phyloP scores from a whole-genome alignment of 2,888 invertebrate genomes.

The Caenorhabditis zanzibari region DNA sequence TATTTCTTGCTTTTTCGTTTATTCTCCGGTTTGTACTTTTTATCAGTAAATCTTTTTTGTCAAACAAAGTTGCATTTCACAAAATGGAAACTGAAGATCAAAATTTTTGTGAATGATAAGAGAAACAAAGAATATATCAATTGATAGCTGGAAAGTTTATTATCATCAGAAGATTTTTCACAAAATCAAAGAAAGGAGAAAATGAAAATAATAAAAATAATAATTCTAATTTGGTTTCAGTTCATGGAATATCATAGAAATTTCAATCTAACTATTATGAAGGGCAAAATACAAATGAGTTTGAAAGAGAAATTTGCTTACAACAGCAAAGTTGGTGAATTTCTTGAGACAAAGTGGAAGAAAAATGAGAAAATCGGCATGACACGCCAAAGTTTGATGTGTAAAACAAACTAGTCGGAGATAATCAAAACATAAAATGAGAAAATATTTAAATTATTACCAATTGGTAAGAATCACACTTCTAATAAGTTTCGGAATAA shows the following conservation, averaged over 20 bases:
- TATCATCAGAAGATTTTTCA: constrained; percentile 7
- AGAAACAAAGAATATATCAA: background rate
- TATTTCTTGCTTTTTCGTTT: constrained; percentile 33
- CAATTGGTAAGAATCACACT: constrained; percentile 30
- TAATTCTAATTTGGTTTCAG: constrained; percentile 1
- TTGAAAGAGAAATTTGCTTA: constrained; percentile 48
- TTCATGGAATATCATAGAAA: constrained; percentile 13
- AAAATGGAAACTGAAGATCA: background rate
- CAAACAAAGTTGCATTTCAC: constrained; percentile 11
- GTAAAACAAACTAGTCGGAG: constrained; percentile 49
- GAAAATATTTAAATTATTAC: background rate
- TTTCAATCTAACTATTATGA: constrained; percentile 31
- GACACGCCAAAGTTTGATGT: constrained; percentile 61
- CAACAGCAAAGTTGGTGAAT: constrained; percentile 61
- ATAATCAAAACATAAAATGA: background rate
- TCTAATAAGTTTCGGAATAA: constrained; percentile 25
- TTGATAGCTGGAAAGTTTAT: background rate
- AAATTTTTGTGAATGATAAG: background rate
- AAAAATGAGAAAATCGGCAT: constrained; percentile 40
- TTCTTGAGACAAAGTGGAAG: constrained; percentile 33
- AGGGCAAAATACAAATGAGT: constrained; percentile 4
- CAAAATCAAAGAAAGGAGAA: background rate
- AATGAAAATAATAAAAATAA: background rate
- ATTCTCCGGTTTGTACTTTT: constrained; percentile 55
- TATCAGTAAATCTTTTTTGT: constrained; percentile 55